phyloP scores from a whole-genome alignment of 2,888 invertebrate species.

The Drosophila quinaria region DNA sequence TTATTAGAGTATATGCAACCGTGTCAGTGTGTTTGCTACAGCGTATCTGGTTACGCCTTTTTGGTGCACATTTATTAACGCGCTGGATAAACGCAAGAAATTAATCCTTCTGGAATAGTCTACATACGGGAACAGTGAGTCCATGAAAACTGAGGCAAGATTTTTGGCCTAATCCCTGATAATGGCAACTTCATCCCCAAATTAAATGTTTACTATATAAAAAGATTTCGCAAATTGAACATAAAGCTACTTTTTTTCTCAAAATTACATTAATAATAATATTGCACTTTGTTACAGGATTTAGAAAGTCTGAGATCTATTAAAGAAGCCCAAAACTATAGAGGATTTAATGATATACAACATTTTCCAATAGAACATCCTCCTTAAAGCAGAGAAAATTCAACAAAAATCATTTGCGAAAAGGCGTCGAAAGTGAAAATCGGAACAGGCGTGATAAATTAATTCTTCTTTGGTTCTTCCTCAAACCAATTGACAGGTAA shows the following conservation, averaged over 20 bases:
- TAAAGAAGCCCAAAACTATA: too few relatives aligned
- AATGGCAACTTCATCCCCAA: not conserved
- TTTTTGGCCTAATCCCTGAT: not conserved
- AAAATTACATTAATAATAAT: too few relatives aligned
- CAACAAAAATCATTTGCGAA: too few relatives aligned
- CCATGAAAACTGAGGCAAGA: not conserved
- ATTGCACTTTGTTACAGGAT: too few relatives aligned
- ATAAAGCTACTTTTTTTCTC: too few relatives aligned
- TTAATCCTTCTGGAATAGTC: not conserved
- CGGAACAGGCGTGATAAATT: too few relatives aligned
- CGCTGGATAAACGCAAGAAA: not conserved
- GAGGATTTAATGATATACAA: too few relatives aligned
- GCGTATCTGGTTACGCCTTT: not conserved
- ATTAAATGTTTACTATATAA: not conserved
- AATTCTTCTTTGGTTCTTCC: not conserved
- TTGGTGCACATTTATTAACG: not conserved
- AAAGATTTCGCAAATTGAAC: too few relatives aligned
- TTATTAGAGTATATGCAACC: conserved; percentile 14
- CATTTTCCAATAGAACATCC: too few relatives aligned
- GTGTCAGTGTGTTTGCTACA: not conserved
- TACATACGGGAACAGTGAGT: not conserved
- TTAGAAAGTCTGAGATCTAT: too few relatives aligned
- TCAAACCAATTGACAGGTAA: not conserved
- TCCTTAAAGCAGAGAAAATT: too few relatives aligned
- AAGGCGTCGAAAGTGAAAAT: too few relatives aligned